phyloP scores from a whole-genome alignment of 2,888 invertebrate genomes.

The Harpalus rubripes region DNA sequence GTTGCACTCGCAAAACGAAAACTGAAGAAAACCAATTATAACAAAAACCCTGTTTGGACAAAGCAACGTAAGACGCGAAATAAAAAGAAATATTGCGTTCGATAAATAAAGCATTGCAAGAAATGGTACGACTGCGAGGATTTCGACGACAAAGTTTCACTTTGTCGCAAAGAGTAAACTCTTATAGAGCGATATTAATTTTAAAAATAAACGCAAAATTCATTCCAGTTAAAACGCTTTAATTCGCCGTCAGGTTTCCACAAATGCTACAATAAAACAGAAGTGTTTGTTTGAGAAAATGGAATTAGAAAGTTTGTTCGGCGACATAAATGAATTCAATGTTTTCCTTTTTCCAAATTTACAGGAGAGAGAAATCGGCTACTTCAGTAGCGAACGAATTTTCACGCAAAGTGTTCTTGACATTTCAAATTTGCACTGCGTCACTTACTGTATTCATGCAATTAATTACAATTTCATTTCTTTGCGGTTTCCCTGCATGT shows the following conservation, averaged over 20 bases:
- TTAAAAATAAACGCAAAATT: constrained; percentile 64
- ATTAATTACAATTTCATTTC: constrained; percentile 32
- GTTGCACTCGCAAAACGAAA: constrained; percentile 33
- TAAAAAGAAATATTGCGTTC: constrained; percentile 40
- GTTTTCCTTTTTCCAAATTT: constrained; percentile 57
- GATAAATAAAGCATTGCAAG: constrained; percentile 55
- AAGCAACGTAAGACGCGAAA: constrained; percentile 24
- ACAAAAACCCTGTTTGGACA: constrained; percentile 33
- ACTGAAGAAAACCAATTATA: constrained; percentile 59
- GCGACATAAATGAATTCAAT: constrained; percentile 60
- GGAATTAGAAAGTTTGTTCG: constrained; percentile 63
- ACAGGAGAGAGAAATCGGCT: constrained; percentile 43
- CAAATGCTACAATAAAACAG: constrained; percentile 63
- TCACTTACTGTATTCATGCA: constrained; percentile 41
- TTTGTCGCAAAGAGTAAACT: constrained; percentile 56
- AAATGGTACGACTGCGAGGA: constrained; percentile 26
- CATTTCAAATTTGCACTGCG: constrained; percentile 42
- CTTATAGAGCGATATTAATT: constrained; percentile 61
- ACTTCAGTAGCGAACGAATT: constrained; percentile 44
- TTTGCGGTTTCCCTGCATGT: not conserved
- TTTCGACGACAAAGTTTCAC: constrained; percentile 51
- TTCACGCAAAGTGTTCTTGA: constrained; percentile 43
- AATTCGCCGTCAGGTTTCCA: constrained; percentile 59
- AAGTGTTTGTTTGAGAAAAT: constrained; percentile 64
- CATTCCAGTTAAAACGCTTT: constrained; percentile 49